These are phyloP conservation scores for Cercopithecus mona DNA, from an alignment of 2,113 vertebrate species.

Conservation along the genomic window DNA sequence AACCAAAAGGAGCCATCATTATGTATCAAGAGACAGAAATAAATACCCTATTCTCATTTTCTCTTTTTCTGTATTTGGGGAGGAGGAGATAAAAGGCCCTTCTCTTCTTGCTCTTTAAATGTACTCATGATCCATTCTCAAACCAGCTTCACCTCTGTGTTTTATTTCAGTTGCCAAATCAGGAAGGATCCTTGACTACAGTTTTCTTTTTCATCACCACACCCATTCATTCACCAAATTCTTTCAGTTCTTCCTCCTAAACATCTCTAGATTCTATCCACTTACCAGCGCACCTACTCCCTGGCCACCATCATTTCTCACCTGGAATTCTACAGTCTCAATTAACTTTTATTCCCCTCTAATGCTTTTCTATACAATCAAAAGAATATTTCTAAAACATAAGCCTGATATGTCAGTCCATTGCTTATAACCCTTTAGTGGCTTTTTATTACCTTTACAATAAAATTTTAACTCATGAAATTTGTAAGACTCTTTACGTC, in stretches of 20 bases:
- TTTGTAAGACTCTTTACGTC: not conserved
- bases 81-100: not conserved
- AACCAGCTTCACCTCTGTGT: not conserved
- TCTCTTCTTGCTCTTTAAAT: not conserved
- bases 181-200: not conserved
- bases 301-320: not conserved
- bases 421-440: not conserved
- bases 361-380: not conserved
- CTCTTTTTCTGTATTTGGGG: not conserved
- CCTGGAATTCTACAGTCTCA: not conserved
- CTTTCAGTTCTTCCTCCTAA: not conserved
- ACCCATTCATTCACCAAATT: not conserved
- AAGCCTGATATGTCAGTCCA: not conserved
- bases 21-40: not conserved
- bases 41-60: not conserved
- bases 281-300: not conserved
- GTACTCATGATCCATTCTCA: not conserved
- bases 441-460: not conserved
- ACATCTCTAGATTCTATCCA: not conserved
- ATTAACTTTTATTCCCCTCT: not conserved
- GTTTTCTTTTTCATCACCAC: not conserved
- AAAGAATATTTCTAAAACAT: not conserved
- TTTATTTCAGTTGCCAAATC: not conserved
- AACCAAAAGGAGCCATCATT: not conserved
- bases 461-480: not conserved